Base-by-base conservation (phyloP, 2,113 vertebrate species). In the Oenanthe oenanthe region DNA sequence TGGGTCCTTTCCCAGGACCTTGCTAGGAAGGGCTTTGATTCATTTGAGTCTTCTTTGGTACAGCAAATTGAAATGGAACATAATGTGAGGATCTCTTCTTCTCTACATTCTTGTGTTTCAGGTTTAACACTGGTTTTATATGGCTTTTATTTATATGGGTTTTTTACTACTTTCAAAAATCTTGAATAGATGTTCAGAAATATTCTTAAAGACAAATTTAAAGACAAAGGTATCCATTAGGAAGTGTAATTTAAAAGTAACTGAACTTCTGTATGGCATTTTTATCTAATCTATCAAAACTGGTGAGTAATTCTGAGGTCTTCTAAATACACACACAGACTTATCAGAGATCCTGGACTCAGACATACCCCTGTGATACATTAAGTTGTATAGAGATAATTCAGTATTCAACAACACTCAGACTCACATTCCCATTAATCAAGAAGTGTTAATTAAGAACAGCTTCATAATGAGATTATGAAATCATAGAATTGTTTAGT, bases 131-230 rank as follows among this genome's bases (percentile, higher is more conserved):
- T 26, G 8, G 22, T 42, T 81, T 85, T 51, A 22, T 34, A 70
- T 3, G 6, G 15, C 4, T 70, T 88, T 68, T 28, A 63, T n/a
- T 68, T 2, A 28, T 38, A 19, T 3, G 5, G 1, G 0, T 50
- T 84, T 88, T 88, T 77, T 68, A 47, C 16, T 48, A 11, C 22
- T 77, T 80, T 65, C 54, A 88, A 25, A 54, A 47, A 7, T 51
- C 36, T 26, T 56, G 50, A 47, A 47, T 31, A 12, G n/a, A 57
- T 80, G 20, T 14, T 85, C 54, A 54, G n/a, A 48, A 71, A 47
- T 32, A 57, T 32, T 13, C 18, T 63, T 54, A 54, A 34, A 67
- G 51, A 31, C 13, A 57, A 60, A 43, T 85, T 53, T 40, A 84
- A 67, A 47, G 29, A 63, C 3, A 63, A 66, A 29, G 4, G 1